Evolutionary conservation across 2,113 vertebrate species (phyloP).

Genomic region (Alexandromys fortis): DNA sequence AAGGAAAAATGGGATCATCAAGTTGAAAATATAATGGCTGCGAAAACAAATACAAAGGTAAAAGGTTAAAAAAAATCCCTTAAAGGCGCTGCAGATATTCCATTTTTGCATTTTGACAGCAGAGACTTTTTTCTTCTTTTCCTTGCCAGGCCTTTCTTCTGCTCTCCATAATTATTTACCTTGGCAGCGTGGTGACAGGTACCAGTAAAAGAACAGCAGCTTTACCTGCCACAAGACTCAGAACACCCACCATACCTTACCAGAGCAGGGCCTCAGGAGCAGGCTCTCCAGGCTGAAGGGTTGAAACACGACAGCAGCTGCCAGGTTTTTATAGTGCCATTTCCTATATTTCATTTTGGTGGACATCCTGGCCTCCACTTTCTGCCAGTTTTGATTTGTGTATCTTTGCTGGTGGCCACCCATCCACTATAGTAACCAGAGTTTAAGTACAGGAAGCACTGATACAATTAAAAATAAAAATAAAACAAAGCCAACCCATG

Average conservation of each 20-base stretch:
- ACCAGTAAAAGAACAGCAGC: slow-evolving; percentile 15
- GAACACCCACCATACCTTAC: not conserved
- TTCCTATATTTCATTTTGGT: slow-evolving; percentile 11
- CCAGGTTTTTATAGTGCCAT: not conserved
- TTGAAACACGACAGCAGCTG: not conserved
- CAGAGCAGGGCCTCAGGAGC: not conserved
- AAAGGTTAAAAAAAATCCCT: slow-evolving; percentile 74
- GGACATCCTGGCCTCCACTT: slow-evolving; percentile 45
- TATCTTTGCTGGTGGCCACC: slow-evolving; percentile 59
- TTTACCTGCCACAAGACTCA: not conserved
- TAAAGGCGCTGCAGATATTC: slow-evolving; percentile 69
- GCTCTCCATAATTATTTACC: slow-evolving; percentile 69
- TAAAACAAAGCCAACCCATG: slow-evolving; percentile 66
- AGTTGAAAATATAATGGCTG: slow-evolving; percentile 80
- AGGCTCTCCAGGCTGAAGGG: not conserved
- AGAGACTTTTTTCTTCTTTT: not conserved
- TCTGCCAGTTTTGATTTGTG: slow-evolving; percentile 51
- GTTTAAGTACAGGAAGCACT: slow-evolving; percentile 71
- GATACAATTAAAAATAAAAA: slow-evolving; percentile 72
- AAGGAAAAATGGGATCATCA: slow-evolving; percentile 77
- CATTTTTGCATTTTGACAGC: slow-evolving; percentile 75
- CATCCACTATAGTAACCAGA: slow-evolving; percentile 43
- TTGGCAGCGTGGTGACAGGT: slow-evolving; percentile 48
- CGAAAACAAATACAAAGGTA: slow-evolving; percentile 82
- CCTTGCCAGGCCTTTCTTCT: slow-evolving; percentile 48